Conservation (phyloP, 2,113 vertebrate species). For the Muscicapa adusta region DNA sequence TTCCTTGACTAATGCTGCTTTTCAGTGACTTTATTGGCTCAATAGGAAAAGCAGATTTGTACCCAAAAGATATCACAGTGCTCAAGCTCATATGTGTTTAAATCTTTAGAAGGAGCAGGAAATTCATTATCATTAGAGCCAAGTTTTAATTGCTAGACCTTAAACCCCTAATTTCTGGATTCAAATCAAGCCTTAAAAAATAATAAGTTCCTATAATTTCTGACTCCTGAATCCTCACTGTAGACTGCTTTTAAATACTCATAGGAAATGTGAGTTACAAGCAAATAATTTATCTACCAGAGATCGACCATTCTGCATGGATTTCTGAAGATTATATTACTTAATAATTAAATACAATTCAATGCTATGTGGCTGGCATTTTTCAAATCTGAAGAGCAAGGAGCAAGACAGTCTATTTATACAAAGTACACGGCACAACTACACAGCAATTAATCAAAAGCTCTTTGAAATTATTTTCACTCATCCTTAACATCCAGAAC, state of each 20-base stretch:
- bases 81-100: background rate
- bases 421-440: background rate
- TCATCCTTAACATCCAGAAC: background rate
- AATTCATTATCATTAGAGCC: background rate
- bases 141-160: background rate
- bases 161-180: background rate
- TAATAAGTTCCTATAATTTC: background rate
- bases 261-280: background rate
- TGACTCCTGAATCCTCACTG: background rate
- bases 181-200: background rate
- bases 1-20: background rate
- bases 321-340: background rate
- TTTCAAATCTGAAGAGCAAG: background rate
- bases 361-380: background rate
- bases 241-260: background rate
- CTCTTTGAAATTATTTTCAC: slow-evolving; percentile 7
- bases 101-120: background rate
- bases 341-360: background rate
- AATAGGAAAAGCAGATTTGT: background rate
- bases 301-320: background rate
- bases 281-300: background rate
- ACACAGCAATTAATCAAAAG: background rate
- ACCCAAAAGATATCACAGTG: background rate
- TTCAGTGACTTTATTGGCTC: background rate
- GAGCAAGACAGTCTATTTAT: background rate